Conservation (phyloP, 2,888 invertebrate species). For the Nomada ruficornis region DNA sequence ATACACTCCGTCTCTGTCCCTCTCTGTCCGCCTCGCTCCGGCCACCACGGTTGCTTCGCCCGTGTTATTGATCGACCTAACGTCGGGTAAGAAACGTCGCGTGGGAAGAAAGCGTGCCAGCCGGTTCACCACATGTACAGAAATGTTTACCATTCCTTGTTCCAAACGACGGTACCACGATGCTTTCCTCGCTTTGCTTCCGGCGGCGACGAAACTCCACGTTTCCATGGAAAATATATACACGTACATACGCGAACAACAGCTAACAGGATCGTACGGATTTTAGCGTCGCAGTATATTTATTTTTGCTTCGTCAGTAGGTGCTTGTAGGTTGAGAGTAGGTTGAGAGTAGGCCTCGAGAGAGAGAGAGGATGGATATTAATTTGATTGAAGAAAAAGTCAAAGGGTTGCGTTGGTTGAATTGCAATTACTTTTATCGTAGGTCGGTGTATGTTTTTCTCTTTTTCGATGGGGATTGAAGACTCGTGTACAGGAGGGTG, state of each 20-base stretch:
- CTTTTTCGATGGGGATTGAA: too few relatives aligned
- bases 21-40: slow-evolving; percentile 24
- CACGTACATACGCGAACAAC: not conserved
- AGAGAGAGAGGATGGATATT: slow-evolving; percentile 22
- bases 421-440: not conserved
- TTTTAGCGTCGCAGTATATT: not conserved
- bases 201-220: not conserved
- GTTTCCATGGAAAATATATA: not conserved
- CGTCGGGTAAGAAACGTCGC: slow-evolving; percentile 71
- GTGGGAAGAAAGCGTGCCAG: slow-evolving; percentile 73
- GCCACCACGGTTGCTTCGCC: slow-evolving; percentile 28
- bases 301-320: not conserved
- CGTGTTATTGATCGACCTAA: slow-evolving; percentile 69
- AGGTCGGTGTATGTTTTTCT: too few relatives aligned
- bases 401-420: not conserved
- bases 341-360: not conserved
- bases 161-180: not conserved
- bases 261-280: not conserved
- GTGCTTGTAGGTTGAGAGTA: slow-evolving; percentile 14
- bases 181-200: not conserved
- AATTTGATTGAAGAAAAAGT: not conserved
- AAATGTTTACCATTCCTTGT: slow-evolving; percentile 61
- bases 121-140: slow-evolving; percentile 59
- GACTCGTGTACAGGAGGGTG: too few relatives aligned
- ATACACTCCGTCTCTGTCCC: slow-evolving; percentile 40